A percentile compares a stretch with the other conserved stretches of the same genome.
phyloP scores from a whole-genome alignment of 2,888 invertebrate genomes.

The Tipula helvola region DNA sequence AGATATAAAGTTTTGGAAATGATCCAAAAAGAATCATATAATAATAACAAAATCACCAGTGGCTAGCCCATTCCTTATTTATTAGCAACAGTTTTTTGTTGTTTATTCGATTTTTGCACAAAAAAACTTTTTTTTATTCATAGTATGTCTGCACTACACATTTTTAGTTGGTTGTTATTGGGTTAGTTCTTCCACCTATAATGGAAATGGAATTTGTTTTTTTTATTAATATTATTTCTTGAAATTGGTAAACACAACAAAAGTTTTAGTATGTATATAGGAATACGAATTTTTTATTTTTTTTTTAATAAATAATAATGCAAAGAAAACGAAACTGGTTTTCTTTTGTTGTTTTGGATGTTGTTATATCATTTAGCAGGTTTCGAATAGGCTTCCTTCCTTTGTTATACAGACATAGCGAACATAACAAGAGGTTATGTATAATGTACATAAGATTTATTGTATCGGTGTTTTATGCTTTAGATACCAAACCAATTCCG shows the following conservation, averaged over 20 bases:
- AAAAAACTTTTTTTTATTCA: background rate
- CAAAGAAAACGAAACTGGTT: background rate
- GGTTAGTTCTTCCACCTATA: background rate
- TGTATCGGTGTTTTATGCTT: background rate
- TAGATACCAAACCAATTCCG: background rate
- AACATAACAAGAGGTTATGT: background rate
- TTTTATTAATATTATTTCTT: background rate
- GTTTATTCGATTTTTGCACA: background rate
- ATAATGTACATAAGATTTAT: background rate
- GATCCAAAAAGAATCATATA: background rate
- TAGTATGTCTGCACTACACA: background rate
- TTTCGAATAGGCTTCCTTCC: background rate
- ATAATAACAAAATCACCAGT: background rate
- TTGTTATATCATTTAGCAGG: slow-evolving; percentile 4
- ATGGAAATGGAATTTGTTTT: background rate
- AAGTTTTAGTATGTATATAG: background rate
- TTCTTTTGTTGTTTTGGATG: background rate
- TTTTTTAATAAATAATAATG: background rate
- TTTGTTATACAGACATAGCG: background rate
- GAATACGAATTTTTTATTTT: background rate
- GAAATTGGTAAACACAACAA: background rate
- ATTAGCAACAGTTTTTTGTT: background rate
- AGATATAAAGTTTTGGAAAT: background rate
- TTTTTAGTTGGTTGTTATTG: background rate
- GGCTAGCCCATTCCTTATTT: background rate